Evolutionary conservation across 2,113 vertebrate species (phyloP).

Genomic region (Malaclemys terrapin): DNA sequence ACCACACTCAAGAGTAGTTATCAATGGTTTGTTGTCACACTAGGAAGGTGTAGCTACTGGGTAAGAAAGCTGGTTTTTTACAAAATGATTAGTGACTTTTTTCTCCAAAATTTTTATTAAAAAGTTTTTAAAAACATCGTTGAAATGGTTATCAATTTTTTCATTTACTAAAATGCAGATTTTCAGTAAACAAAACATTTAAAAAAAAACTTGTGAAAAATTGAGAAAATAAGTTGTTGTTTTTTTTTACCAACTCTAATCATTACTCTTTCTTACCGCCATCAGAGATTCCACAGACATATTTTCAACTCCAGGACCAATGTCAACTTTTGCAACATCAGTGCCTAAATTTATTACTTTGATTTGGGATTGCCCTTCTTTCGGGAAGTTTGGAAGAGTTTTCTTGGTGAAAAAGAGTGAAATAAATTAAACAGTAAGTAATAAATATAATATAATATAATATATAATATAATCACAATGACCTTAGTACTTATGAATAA

Average conservation of each 20-base stretch:
- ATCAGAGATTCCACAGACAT: neutral
- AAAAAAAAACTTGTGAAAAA: neutral
- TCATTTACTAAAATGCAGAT: neutral
- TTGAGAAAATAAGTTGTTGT: neutral
- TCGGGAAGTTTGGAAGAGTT: conserved; percentile 89
- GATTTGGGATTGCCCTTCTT: conserved; percentile 82
- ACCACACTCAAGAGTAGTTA: neutral
- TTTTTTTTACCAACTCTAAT: neutral
- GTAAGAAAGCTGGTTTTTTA: neutral
- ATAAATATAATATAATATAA: neutral
- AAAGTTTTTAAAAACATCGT: neutral
- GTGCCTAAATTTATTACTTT: conserved; percentile 86
- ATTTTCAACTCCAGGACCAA: neutral
- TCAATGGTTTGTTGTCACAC: neutral
- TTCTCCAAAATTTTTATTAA: neutral
- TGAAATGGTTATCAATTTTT: neutral
- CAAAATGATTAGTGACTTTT: neutral
- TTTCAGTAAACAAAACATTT: neutral
- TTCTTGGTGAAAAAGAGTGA: conserved; percentile 76
- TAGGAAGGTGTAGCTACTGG: neutral
- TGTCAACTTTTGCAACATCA: rapidly evolving
- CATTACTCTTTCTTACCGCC: conserved; percentile 34
- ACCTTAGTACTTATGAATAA: neutral
- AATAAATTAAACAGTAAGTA: neutral
- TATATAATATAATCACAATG: neutral